Evolutionary conservation across 2,113 vertebrate genomes (phyloP).

Genomic region (Ctenomys sociabilis): DNA sequence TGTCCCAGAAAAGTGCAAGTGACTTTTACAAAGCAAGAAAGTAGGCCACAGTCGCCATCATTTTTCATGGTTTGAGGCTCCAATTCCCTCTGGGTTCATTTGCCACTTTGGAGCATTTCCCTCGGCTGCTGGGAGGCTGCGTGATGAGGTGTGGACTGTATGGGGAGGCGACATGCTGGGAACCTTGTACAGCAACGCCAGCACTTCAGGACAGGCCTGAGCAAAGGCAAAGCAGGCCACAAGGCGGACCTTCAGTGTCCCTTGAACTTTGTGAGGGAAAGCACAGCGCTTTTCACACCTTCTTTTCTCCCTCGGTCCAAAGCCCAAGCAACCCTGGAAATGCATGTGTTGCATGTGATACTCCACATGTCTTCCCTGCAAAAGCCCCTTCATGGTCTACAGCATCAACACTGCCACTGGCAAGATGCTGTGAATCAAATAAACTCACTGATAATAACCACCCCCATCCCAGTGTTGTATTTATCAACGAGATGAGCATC

Average conservation of each 20-base stretch:
- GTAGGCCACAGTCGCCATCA: conserved; percentile 53
- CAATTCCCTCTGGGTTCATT: conserved; percentile 53
- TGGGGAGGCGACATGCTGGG: neutral
- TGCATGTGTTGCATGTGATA: neutral
- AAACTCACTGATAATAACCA: neutral
- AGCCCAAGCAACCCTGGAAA: neutral
- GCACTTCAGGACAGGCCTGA: neutral
- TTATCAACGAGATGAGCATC: neutral
- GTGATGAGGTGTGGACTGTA: neutral
- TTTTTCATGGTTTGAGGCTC: conserved; percentile 37
- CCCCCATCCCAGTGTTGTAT: neutral
- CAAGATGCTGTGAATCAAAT: neutral
- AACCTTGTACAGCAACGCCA: neutral
- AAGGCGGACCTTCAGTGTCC: neutral
- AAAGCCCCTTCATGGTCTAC: neutral
- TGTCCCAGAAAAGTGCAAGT: conserved; percentile 65
- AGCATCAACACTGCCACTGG: neutral
- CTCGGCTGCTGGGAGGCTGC: neutral
- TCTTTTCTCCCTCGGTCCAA: neutral
- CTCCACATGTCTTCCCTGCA: neutral
- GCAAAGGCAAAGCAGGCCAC: neutral
- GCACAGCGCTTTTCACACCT: neutral
- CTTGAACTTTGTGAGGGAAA: neutral
- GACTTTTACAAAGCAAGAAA: conserved; percentile 60
- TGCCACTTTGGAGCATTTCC: conserved; percentile 28